Evolutionary conservation across 2,888 invertebrate species (phyloP), one percentile per base, ranked within the genome.

Genomic region (Leptopilina drosophilae): DNA sequence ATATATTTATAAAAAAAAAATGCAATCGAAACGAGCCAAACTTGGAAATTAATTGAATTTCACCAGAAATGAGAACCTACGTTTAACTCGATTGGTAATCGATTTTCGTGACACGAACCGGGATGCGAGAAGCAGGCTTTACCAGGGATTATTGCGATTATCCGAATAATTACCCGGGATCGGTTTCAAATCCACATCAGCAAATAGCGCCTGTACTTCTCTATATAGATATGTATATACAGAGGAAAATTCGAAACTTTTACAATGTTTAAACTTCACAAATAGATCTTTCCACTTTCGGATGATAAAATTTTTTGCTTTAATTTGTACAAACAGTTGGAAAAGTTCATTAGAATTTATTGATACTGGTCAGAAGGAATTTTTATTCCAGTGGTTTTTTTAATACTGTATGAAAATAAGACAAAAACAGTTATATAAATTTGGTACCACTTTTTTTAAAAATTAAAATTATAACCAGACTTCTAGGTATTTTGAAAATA

Each of bases 131-230:
- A 80, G 78, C 77, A 76, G 82, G 87, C 84, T 87, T 85, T 85
- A 85, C 87, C 84, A 81, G 85, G 88, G 89, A 90, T 87, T 88
- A 88, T 87, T 82, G 85, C 87, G 90, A 90, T 90, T 88, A 90
- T 90, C 89, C 88, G 89, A 90, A 90, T 90, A 90, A 90, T 90
- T 90, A 90, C 85, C 87, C 82, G 80, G 81, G 81, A 82, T 83
- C 82, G 85, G 87, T 85, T 87, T 84, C 80, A 84, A 83, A 84
- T 83, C 84, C 85, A 81, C 83, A 82, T 83, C 82, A 82, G 85
- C 88, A 87, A 89, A 89, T 88, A 87, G 88, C 86, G 87, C 84
- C 79, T 79, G 82, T 81, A 14, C 82, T 78, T 49, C 49, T 49
- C 11, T 11, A 9, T 11, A 11, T 49, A 49, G 11, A 46, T 9